Base-by-base conservation (phyloP, 2,888 invertebrate species). In the Megastigmus dorsalis region DNA sequence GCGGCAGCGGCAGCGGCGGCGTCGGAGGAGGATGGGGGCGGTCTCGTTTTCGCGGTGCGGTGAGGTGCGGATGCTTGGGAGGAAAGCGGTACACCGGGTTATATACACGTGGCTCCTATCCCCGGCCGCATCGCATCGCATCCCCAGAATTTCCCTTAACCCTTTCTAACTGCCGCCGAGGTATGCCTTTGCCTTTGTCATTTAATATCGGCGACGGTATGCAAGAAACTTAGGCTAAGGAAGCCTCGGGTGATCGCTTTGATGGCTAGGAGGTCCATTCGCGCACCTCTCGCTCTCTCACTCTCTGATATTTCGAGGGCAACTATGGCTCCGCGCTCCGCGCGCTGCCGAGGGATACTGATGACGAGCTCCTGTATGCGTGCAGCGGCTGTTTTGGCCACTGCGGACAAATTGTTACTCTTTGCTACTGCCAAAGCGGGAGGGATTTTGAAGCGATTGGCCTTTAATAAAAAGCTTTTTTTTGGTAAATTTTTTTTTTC, bases 181-280 rank as follows among this genome's bases (percentile, higher is more conserved):
- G 87, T 87, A 88, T 88, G 85, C 88, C 87, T 87, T 87, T 87
- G 87, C 84, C 87, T 88, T 88, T 88, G 88, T 88, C 87, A 87
- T 87, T 86, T 86, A 87, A 88, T 88, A 88, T 86, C 84, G 84
- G 83, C 82, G 80, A 83, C 80, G 88, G 88, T 85, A 88, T 88
- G 87, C 82, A 78, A 82, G 83, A 82, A n/a, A 83, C 81, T 79
- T 80, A n/a, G 77, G 79, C 79, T 84, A 84, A 86, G 84, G 83
- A 85, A 87, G 86, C 87, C 87, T 85, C 86, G 83, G 87, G 87
- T 86, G 83, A 85, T 84, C 84, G 84, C 88, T 87, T 87, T 87
- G 87, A 88, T 84, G 85, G 82, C 82, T 82, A 81, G 81, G 78
- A 36, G 68, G 67, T 62, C 74, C 68, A 62, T 70, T 71, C 52